Conservation (phyloP, 2,888 invertebrate genomes). For the Lithophane ornitopus region DNA sequence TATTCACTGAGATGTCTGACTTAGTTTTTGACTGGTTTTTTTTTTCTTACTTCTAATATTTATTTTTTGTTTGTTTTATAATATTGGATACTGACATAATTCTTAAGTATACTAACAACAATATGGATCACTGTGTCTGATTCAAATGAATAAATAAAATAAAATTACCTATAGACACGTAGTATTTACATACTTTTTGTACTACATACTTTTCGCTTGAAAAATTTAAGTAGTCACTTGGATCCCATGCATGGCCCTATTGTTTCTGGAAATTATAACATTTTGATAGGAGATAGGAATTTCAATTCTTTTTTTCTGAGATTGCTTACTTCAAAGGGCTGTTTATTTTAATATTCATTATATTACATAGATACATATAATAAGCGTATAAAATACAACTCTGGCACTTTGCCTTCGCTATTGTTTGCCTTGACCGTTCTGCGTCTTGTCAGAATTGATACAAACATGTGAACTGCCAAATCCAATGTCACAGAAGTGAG, state of each 20-base stretch:
- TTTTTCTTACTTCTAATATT: no score
- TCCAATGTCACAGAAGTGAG: constrained; percentile 16
- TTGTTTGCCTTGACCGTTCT: constrained; percentile 53
- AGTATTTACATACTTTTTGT: no score
- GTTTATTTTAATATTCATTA: not conserved
- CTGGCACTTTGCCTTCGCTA: constrained; percentile 47
- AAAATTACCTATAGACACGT: no score
- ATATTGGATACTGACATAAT: no score
- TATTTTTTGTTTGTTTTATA: no score
- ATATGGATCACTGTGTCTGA: no score
- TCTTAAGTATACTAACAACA: no score
- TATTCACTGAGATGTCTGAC: not conserved
- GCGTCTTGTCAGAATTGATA: constrained; percentile 38
- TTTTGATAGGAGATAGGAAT: not conserved
- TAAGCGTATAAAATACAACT: constrained; percentile 23
- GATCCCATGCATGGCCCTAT: no score
- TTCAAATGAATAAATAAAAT: not conserved
- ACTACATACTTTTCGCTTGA: no score
- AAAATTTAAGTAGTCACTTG: no score
- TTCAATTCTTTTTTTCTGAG: not conserved
- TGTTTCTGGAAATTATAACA: not conserved
- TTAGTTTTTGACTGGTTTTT: not conserved
- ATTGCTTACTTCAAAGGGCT: not conserved
- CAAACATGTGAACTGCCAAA: constrained; percentile 33
- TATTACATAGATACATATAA: not conserved